These are phyloP conservation scores for Oligia latruncula DNA, from an alignment of 2,888 invertebrate species.

Conservation along the genomic window DNA sequence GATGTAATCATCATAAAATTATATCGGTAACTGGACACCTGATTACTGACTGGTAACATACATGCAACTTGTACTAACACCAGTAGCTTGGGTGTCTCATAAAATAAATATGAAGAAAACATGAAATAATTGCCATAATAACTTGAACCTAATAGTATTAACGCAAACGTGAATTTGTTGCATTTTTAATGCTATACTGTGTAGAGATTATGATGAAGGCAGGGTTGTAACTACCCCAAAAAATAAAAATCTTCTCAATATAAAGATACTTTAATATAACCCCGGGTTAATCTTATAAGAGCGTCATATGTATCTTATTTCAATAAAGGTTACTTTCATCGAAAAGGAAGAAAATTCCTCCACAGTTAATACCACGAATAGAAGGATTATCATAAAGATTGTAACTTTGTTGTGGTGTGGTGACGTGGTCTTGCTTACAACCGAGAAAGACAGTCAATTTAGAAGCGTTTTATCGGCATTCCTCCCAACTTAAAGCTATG, in stretches of 20 bases:
- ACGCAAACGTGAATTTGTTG: background rate
- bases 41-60: slow-evolving; percentile 36
- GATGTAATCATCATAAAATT: slow-evolving; percentile 58
- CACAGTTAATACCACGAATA: background rate
- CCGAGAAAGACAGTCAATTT: background rate
- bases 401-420: too few relatives aligned
- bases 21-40: slow-evolving; percentile 57
- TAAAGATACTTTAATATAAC: background rate
- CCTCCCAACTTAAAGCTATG: background rate
- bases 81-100: slow-evolving; percentile 20
- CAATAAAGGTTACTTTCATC: background rate
- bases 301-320: background rate
- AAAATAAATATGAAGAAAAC: background rate
- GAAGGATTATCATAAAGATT: background rate
- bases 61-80: slow-evolving; percentile 19
- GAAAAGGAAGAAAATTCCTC: background rate
- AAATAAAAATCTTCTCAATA: background rate
- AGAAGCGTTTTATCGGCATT: slow-evolving; percentile 7
- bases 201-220: background rate
- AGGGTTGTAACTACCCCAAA: background rate
- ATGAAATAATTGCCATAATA: too few relatives aligned
- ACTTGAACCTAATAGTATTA: background rate
- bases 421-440: background rate
- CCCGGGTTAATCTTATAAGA: background rate
- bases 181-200: background rate